phyloP scores from a whole-genome alignment of 1,140 invertebrate genomes.

The Trichonephila clavipes region DNA sequence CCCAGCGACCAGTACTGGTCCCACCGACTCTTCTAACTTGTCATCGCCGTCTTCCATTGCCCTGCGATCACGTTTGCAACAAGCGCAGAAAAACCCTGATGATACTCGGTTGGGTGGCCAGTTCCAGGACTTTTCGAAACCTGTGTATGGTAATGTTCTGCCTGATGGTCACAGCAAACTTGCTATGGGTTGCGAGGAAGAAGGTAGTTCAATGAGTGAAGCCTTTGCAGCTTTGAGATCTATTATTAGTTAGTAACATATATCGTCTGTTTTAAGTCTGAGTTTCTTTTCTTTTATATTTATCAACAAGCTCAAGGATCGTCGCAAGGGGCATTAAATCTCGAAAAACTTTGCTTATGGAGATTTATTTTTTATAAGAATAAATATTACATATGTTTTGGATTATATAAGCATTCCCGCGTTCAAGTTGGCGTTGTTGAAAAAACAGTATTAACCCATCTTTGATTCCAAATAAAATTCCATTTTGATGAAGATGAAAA shows the following conservation, averaged over 20 bases:
- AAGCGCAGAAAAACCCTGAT: slow-evolving; percentile 22
- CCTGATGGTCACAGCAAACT: slow-evolving; percentile 53
- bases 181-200: neutral
- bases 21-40: slow-evolving; percentile 26
- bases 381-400: neutral
- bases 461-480: neutral
- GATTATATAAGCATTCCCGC: neutral
- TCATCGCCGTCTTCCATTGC: neutral
- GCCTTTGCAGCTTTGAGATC: slow-evolving; percentile 69
- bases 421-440: neutral
- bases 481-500: neutral
- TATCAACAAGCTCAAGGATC: neutral
- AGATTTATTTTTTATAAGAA: slow-evolving; percentile 24
- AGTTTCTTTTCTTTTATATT: neutral
- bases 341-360: neutral
- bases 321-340: neutral
- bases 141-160: slow-evolving; percentile 35
- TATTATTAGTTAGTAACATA: slow-evolving; percentile 59
- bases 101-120: slow-evolving; percentile 17
- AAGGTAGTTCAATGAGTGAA: slow-evolving; percentile 69
- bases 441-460: neutral
- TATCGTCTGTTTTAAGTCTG: neutral
- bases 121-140: slow-evolving; percentile 58
- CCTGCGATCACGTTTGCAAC: neutral
- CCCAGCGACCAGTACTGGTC: neutral